These are phyloP conservation scores for Microctonus aethiopoides DNA, from an alignment of 2,888 invertebrate species.

Conservation along the genomic window DNA sequence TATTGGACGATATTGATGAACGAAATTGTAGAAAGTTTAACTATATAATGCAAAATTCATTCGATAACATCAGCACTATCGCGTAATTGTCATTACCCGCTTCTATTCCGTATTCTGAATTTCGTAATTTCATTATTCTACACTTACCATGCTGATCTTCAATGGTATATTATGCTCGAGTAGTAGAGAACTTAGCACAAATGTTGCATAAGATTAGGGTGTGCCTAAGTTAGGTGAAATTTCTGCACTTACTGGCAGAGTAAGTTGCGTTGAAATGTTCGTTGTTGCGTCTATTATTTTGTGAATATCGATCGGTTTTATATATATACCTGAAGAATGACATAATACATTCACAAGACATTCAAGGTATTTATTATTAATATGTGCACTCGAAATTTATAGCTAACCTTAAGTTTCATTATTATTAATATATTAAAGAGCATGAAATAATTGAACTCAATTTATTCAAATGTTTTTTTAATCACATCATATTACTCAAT, in stretches of 20 bases:
- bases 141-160: background rate
- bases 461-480: no score
- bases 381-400: no score
- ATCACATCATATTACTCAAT: no score
- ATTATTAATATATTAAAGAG: no score
- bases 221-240: background rate
- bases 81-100: background rate
- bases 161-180: background rate
- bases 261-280: background rate
- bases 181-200: background rate
- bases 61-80: background rate
- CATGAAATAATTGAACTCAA: no score
- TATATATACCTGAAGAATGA: background rate
- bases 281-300: background rate
- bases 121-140: background rate
- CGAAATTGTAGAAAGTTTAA: background rate
- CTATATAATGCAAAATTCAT: background rate
- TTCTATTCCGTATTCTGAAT: background rate
- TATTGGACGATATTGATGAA: background rate
- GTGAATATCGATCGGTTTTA: background rate
- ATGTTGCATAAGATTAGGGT: background rate
- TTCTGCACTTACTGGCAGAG: background rate
- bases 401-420: no score
- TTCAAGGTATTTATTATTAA: background rate
- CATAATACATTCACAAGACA: background rate